These are phyloP conservation scores for Vireo altiloquus DNA, from an alignment of 2,113 vertebrate species.

Conservation along the genomic window DNA sequence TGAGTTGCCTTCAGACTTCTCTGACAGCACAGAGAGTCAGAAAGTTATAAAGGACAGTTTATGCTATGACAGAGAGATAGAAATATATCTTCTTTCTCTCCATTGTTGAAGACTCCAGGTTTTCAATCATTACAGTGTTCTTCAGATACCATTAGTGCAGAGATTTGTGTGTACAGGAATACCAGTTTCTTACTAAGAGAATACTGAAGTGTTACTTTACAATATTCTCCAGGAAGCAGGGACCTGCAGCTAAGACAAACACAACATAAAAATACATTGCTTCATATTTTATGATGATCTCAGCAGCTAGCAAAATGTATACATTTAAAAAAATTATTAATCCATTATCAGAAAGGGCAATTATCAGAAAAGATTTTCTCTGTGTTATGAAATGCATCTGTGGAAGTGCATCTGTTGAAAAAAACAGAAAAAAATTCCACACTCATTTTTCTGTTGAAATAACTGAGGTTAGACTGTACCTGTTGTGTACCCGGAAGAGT, in stretches of 20 bases:
- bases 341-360: not conserved
- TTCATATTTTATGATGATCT: not conserved
- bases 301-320: not conserved
- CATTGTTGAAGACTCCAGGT: not conserved
- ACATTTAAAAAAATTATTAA: not conserved
- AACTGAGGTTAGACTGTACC: not conserved
- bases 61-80: not conserved
- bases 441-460: not conserved
- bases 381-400: not conserved
- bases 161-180: not conserved
- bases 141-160: not conserved
- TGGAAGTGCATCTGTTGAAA: no score
- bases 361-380: not conserved
- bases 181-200: not conserved
- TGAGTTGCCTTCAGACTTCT: not conserved
- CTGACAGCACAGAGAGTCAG: not conserved
- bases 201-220: not conserved
- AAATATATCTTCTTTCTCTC: not conserved
- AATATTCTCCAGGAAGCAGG: not conserved
- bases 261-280: not conserved
- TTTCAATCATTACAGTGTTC: not conserved
- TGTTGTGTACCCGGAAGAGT: not conserved
- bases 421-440: not conserved
- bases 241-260: not conserved
- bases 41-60: not conserved